Evolutionary conservation across 2,797 vertebrate species (phyloP), one percentile per base, ranked within the genome.

Genomic region (Dromococcyx pavoninus): DNA sequence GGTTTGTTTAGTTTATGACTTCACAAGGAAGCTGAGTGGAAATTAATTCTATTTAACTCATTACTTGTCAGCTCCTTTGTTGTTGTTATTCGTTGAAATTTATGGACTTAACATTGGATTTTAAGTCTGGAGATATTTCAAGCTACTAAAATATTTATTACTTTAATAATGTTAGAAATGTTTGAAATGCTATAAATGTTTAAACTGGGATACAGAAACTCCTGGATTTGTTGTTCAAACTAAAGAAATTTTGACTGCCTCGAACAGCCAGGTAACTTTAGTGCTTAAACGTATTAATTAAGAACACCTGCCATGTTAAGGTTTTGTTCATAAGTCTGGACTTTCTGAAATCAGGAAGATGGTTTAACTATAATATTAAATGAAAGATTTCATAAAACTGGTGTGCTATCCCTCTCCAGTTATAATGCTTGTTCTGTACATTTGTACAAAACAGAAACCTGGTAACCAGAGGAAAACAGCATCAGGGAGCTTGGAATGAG

Each of bases 41-140:
- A 96, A 96, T 95, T 95, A 95, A 95, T 96, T 96, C 82, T 89
- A 54, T 94, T 96, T 96, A 95, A 92, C 86, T 93, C 50, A 67
- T 79, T 86, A 50, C 93, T 89, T 96, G 94, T 96, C 95, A 97
- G 30, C 30, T 89, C 57, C 76, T 91, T 95, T 96, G 82, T 95
- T 96, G 89, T 76, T 95, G 77, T 93, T 97, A 58, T 86, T 91
- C 62, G 87, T 95, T 82, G 53, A 91, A 94, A 77, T 71, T 90
- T 86, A 97, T 91, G 56, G 64, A 64, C 82, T 76, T 78, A 95
- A 89, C 53, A 86, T 37, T 74, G 44, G 70, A 90, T 76, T 93
- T 94, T 70, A 95, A 95, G 61, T 92, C 82, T 72, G 44, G 50
- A 95, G 27, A 75, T 96, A 88, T 87, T 96, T 96, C 93, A 95